Conservation (phyloP, 2,113 vertebrate species). For the Mustela lutreola region DNA sequence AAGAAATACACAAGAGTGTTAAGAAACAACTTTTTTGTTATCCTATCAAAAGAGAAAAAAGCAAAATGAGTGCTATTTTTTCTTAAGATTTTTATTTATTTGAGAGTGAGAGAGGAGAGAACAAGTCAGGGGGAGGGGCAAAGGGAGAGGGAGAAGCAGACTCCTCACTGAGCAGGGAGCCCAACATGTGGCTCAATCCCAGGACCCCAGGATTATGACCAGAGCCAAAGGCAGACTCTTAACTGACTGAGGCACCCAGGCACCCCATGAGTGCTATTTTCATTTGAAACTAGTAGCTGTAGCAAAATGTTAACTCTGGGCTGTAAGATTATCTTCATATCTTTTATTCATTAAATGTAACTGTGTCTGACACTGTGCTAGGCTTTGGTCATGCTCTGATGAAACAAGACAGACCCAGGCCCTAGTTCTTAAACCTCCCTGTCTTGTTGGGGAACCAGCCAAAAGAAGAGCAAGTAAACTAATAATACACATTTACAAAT, state of each 20-base stretch:
- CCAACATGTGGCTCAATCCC: no score
- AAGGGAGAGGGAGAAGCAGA: no score
- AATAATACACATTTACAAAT: neutral
- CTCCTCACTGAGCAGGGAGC: no score
- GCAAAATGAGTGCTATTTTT: neutral
- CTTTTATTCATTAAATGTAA: neutral
- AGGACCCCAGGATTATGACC: no score
- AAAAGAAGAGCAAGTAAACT: neutral
- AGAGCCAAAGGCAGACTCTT: no score
- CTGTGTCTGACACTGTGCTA: fast-evolving
- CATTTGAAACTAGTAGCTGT: neutral
- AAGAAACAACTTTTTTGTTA: neutral
- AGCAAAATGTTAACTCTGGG: neutral
- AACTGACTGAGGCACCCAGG: no score
- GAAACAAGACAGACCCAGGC: no score
- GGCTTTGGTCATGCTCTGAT: neutral
- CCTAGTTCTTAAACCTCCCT: neutral
- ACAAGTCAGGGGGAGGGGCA: no score
- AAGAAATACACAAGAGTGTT: neutral
- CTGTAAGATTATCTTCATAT: neutral
- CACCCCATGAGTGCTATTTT: neutral
- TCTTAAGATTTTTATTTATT: no score
- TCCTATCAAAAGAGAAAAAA: neutral
- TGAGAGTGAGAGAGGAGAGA: no score
- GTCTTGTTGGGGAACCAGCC: neutral